Conservation (phyloP, 1,140 invertebrate genomes). For the Oreohelix idahoensis region DNA sequence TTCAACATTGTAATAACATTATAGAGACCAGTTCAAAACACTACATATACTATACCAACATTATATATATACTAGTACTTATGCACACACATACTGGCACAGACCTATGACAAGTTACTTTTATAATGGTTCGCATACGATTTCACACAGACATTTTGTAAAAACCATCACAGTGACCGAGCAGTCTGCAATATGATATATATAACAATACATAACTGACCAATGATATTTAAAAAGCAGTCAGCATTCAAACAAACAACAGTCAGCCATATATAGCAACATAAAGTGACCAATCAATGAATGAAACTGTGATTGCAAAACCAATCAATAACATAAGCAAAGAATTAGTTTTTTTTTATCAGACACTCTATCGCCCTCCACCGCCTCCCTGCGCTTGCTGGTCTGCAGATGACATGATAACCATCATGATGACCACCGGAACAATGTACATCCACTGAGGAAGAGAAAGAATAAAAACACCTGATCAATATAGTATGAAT, state of each 20-base stretch:
- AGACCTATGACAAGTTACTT: no score
- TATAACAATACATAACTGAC: no score
- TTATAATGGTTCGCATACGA: no score
- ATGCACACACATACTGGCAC: no score
- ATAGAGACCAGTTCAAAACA: no score
- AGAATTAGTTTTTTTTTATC: background rate
- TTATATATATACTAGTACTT: no score
- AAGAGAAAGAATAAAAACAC: constrained; percentile 69
- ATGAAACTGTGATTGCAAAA: background rate
- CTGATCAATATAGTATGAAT: background rate
- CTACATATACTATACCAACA: no score
- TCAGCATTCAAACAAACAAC: background rate
- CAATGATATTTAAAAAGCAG: no score
- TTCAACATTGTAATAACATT: no score
- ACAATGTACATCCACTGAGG: constrained; percentile 97
- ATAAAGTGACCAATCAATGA: background rate
- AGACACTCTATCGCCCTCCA: constrained; percentile 22
- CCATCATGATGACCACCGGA: constrained; percentile 86
- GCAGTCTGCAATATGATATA: no score
- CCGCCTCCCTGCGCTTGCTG: constrained; percentile 79
- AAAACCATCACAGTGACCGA: no score
- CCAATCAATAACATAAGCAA: background rate
- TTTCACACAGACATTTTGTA: no score
- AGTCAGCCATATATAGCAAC: background rate
- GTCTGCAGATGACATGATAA: constrained; percentile 87